phyloP scores from a whole-genome alignment of 2,888 invertebrate genomes.

The Drosophila prostipennis region DNA sequence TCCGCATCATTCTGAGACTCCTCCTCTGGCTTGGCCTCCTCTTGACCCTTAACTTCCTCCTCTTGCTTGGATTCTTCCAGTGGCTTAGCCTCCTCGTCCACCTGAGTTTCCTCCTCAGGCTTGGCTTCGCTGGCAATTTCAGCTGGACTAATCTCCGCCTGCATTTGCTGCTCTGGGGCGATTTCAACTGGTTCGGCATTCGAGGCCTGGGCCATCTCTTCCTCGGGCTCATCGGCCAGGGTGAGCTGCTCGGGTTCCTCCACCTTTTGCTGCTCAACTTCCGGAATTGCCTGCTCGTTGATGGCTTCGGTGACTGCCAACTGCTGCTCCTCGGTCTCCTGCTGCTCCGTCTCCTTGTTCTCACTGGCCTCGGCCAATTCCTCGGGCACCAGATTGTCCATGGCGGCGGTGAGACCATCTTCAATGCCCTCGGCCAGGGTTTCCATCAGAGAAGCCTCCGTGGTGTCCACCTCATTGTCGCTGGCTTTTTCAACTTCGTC shows the following conservation, averaged over 20 bases:
- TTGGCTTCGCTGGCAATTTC: neutral
- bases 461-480: conserved; percentile 50
- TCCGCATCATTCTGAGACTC: conserved; percentile 12
- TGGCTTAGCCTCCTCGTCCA: conserved; percentile 5
- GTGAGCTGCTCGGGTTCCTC: conserved; percentile 7
- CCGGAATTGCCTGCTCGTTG: conserved; percentile 7
- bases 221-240: conserved; percentile 18
- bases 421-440: conserved; percentile 54
- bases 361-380: conserved; percentile 32
- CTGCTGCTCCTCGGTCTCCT: conserved; percentile 27
- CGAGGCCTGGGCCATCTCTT: neutral
- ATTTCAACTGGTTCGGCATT: conserved; percentile 9
- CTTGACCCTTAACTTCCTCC: neutral
- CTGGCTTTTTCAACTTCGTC: conserved; percentile 6
- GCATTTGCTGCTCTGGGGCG: neutral
- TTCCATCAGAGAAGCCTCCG: conserved; percentile 52
- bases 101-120: neutral
- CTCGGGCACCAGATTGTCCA: conserved; percentile 55
- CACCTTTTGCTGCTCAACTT: conserved; percentile 10
- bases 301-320: conserved; percentile 5
- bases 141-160: neutral
- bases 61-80: neutral
- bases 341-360: conserved; percentile 13
- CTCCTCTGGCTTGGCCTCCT: conserved; percentile 10
- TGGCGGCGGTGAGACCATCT: conserved; percentile 59